phyloP scores from a whole-genome alignment of 2,113 vertebrate genomes.

The Sinocyclocheilus rhinocerous region DNA sequence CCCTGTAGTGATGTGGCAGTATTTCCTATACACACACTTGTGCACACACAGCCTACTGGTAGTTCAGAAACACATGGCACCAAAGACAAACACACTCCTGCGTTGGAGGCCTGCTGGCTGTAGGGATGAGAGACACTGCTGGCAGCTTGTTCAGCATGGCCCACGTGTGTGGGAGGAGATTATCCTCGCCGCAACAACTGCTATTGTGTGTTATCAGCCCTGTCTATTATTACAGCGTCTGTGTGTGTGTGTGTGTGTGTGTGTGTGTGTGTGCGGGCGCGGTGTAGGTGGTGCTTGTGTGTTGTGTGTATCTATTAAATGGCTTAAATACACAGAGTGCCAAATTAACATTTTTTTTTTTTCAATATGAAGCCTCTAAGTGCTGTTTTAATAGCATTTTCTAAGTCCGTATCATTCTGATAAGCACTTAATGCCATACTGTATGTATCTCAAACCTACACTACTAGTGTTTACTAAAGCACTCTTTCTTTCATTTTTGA shows the following conservation, averaged over 20 bases:
- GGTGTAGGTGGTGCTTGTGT: constrained; percentile 14
- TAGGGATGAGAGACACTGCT: constrained; percentile 50
- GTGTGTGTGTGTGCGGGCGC: neutral
- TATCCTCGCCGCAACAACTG: constrained; percentile 48
- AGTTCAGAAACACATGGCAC: constrained; percentile 34
- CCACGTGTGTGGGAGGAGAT: constrained; percentile 55
- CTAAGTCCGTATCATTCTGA: neutral
- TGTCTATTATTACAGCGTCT: constrained; percentile 49
- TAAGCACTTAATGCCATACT: neutral
- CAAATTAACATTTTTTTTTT: neutral
- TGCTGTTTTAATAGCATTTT: constrained; percentile 3
- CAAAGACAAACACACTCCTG: constrained; percentile 24
- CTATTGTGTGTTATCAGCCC: constrained; percentile 53
- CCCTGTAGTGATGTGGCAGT: constrained; percentile 29
- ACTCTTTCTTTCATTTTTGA: neutral
- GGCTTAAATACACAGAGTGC: constrained; percentile 1
- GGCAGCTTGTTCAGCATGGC: constrained; percentile 46
- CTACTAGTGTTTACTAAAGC: neutral
- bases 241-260: constrained; percentile 3
- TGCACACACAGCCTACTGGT: constrained; percentile 37
- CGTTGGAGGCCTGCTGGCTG: constrained; percentile 44
- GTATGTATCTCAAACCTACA: neutral
- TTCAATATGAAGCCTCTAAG: neutral
- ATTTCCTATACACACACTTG: neutral
- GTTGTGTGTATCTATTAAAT: constrained; percentile 29